Evolutionary conservation across 2,113 vertebrate genomes (phyloP), one percentile per base, ranked within the genome.

Genomic region (Alethe diademata): DNA sequence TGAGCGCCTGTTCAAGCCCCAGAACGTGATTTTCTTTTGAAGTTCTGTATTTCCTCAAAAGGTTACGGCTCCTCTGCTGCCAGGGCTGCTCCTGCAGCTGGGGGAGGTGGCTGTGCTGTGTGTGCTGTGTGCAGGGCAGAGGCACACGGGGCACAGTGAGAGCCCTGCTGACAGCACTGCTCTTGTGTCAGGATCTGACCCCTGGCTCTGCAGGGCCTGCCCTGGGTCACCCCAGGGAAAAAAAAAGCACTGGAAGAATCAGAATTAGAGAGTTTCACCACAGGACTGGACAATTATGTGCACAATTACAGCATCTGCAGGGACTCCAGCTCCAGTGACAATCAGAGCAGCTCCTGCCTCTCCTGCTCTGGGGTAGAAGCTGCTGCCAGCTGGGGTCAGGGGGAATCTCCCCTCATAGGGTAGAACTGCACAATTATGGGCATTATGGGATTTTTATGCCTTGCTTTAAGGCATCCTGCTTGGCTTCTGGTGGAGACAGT

Each of bases 301-400:
- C 73, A 25, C 36, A 54, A 61, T 67, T 91, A 61, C 51, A 87
- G 83, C 88, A 78, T 62, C 73, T 16, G 2, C 36, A 36, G 78
- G 38, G 72, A 88, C 80, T 88, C 67, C 17, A 82, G 75, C 87
- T 86, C 81, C 45, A 42, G 43, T 22, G 69, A 75, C 84, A 95
- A 81, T 78, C 85, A 58, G 87, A 95, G 91, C 86, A 64, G 58
- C 86, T 94, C 96, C 92, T 54, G 95, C 94, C 91, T 85, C 78
- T 65, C 79, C 86, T 66, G 83, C 88, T 92, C 45, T 65, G 26
- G 35, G 35, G 35, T 35, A 35, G 35, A 35, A 35, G 35, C 35
- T 35, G 35, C 35, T 35, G 35, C 35, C 35, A 35, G 35, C 35
- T 35, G 35, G 35, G 35, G 35, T 35, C 35, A 35, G 35, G 35